Base-by-base conservation (phyloP, 2,797 vertebrate species). In the Sebastes kiyomatsui region DNA sequence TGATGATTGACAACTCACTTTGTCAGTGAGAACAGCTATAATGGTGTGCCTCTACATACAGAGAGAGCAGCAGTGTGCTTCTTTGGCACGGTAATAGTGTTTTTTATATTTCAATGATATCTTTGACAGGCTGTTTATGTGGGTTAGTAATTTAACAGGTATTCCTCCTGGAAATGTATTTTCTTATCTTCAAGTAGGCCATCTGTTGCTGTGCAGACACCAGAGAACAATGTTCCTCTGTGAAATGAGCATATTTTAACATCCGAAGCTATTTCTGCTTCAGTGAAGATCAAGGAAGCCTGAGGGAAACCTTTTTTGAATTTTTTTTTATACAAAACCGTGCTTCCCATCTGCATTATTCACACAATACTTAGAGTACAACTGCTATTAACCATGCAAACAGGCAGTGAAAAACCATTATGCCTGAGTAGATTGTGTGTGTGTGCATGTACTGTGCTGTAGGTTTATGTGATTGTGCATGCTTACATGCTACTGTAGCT, bases 161-260 rank as follows among this genome's bases (percentile, higher is more conserved):
- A 92, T 93, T 91, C 92, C 92, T 83, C 66, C 79, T 86, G 92
- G 92, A 92, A 88, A 86, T 88, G 71, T 72, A 75, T 80, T 89
- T 90, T 90, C 85, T 92, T 83, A 88, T 90, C 90, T 93, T 92
- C 86, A 90, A 90, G 72, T 86, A 86, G 82, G 87, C 88, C 94
- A 94, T 94, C 91, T 94, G 93, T 91, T 93, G 92, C 81, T 71
- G 79, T 68, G 75, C 88, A 83, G 72, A 85, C 88, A 91, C 84
- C 75, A 86, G 86, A 92, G 87, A 91, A 89, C 83, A 87, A 85
- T 86, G 83, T 89, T 85, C 80, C 88, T 80, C 42, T 75, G 79
- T 88, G 79, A 91, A 90, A 90, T 75, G 77, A 89, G 81, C 80
- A 80, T 85, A 90, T 93, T 91, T 89, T 83, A 89, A 86, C 91